phyloP scores from a whole-genome alignment of 2,113 vertebrate genomes.

The Trachemys scripta region DNA sequence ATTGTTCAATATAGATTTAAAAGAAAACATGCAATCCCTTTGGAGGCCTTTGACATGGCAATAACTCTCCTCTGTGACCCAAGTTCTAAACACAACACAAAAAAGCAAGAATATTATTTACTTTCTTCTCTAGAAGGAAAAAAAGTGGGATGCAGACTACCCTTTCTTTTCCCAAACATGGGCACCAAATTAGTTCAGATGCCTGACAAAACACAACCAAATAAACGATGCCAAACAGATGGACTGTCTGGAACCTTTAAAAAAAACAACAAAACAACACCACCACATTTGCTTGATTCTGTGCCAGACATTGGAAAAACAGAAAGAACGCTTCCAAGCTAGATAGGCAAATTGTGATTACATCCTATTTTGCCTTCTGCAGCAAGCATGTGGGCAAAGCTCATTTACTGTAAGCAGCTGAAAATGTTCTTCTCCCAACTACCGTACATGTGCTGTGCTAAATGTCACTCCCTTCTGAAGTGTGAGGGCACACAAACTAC shows the following conservation, averaged over 20 bases:
- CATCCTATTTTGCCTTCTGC: conserved; percentile 1
- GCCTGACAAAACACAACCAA: neutral
- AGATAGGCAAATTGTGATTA: neutral
- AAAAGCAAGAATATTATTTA: neutral
- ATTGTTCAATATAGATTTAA: neutral
- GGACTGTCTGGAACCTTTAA: neutral
- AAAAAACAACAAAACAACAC: neutral
- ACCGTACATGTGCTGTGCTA: neutral
- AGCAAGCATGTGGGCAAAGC: neutral
- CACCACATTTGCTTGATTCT: neutral
- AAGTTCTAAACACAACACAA: neutral
- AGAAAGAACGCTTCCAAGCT: neutral
- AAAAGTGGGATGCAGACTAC: neutral
- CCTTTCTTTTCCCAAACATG: neutral
- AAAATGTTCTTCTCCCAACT: neutral
- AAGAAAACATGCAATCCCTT: neutral
- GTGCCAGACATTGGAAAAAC: neutral
- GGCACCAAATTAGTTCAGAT: neutral
- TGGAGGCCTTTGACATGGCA: neutral
- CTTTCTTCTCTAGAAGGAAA: neutral
- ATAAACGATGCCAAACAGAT: neutral
- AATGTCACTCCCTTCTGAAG: neutral
- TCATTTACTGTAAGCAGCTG: neutral
- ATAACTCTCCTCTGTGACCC: neutral
- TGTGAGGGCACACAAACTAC: neutral